Base-by-base conservation (phyloP, 1,140 invertebrate species). In the Mylabris phalerata region DNA sequence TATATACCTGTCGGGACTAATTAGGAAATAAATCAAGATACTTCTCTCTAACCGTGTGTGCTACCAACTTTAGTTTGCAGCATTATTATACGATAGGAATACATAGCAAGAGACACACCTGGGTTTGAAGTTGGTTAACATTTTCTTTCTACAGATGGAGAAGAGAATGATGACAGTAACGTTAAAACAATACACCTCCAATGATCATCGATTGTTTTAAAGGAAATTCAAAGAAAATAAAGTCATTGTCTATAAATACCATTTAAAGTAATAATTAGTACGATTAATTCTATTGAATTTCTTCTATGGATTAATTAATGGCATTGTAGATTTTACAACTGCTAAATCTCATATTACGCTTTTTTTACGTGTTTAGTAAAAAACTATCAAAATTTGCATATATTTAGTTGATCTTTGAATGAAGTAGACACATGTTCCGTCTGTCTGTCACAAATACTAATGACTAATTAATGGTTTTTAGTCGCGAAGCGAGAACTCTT, bases 21-120 rank as follows among this genome's bases (percentile, higher is more conserved):
- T 67, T 67, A 67, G 66, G 66, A 66, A 61, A 67, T 67, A 67
- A 67, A 67, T 67, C 66, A 67, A 63, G 57, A 54, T 54, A 54
- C 51, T 45, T 54, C 51, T 46, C 42, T 46, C 50, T 32, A 32
- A 32, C 32, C 32, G 32, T 32, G 32, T 47, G 51, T 59, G 50
- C 55, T 63, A 61, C 61, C 62, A 55, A 56, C 52, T 61, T 58
- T 41, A 62, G 54, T 60, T 60, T 60, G 56, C 57, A 38, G n/a
- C 32, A 32, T 5, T 7, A 32, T 7, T 32, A 19, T 19, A 32
- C 4, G 32, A 32, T 32, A 32, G 7, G 32, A 32, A 32, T 32
- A 32, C 32, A 32, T 32, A 32, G 32, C 4, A 7, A 32, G 32
- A 32, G 4, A 32, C 60, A 62, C 65, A 67, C 65, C 65, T 67